Percentiles rank a stretch among this genome's conserved stretches.
These are phyloP conservation scores for Aselliscus stoliczkanus DNA, from an alignment of 2,797 vertebrate species.

Conservation along the genomic window DNA sequence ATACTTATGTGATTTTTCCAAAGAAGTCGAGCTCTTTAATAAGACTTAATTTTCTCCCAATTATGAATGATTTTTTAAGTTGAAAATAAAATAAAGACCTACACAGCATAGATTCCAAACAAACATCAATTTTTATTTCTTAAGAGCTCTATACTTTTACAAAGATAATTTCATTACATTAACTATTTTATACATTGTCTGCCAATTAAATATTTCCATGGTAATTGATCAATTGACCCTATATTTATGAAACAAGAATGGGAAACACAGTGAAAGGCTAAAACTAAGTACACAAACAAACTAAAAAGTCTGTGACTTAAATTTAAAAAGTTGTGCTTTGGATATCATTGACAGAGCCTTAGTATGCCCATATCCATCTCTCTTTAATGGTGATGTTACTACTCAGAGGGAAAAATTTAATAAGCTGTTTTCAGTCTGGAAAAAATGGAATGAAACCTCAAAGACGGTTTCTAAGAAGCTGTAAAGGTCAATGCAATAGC, in stretches of 20 bases:
- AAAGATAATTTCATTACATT: background rate
- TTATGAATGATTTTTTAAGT: background rate
- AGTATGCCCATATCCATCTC: background rate
- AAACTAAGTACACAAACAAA: background rate
- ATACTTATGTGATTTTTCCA: background rate
- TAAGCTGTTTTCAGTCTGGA: conserved; percentile 15
- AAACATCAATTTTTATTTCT: background rate
- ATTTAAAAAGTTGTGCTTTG: background rate
- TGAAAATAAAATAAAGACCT: background rate
- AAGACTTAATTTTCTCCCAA: background rate
- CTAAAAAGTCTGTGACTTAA: background rate
- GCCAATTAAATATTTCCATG: background rate
- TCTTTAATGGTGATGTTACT: background rate
- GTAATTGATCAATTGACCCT: background rate
- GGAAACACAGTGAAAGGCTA: background rate
- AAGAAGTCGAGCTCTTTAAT: background rate
- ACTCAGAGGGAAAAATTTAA: conserved; percentile 41
- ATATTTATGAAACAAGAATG: background rate
- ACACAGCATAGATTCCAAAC: background rate
- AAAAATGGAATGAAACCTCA: conserved; percentile 20
- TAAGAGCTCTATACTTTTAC: background rate
- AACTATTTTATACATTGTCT: background rate
- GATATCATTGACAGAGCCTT: background rate
- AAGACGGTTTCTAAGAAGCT: conserved; percentile 52
- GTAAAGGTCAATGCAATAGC: conserved; percentile 59